Conservation (phyloP, 2,113 vertebrate genomes). For the Colistium nudipinnis region DNA sequence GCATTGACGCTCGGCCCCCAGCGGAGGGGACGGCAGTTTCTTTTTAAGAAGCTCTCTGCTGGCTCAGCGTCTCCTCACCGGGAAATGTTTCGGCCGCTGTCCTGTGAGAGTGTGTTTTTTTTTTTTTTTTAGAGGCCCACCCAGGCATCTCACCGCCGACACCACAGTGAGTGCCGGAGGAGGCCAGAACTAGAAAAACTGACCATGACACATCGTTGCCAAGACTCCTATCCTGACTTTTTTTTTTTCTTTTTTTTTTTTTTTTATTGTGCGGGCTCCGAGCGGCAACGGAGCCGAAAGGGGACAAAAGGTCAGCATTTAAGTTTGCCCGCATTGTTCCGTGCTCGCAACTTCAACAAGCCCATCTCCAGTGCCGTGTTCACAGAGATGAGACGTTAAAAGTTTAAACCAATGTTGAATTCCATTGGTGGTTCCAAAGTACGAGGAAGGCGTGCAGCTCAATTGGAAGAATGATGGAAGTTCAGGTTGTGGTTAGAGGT, state of each 20-base stretch:
- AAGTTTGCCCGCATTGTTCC: background rate
- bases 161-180: slow-evolving; percentile 59
- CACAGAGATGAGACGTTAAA: background rate
- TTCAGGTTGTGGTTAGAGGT: slow-evolving; percentile 32
- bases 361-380: background rate
- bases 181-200: slow-evolving; percentile 42
- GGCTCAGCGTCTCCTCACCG: slow-evolving; percentile 58
- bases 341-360: background rate
- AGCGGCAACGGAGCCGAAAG: slow-evolving; percentile 11
- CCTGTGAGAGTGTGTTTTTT: slow-evolving; percentile 66
- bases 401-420: background rate
- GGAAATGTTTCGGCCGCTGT: slow-evolving; percentile 59
- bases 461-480: slow-evolving; percentile 25
- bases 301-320: slow-evolving; percentile 3
- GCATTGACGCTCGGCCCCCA: slow-evolving; percentile 33
- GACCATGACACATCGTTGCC: slow-evolving; percentile 33
- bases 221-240: too few relatives aligned
- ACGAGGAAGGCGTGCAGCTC: slow-evolving; percentile 23
- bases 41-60: slow-evolving; percentile 63
- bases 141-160: slow-evolving; percentile 69
- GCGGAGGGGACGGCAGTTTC: slow-evolving; percentile 61
- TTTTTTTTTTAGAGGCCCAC: slow-evolving; percentile 74
- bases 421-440: too few relatives aligned
- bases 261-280: background rate
- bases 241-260: too few relatives aligned